These are phyloP conservation scores for Argyrosomus japonicus DNA, from an alignment of 2,113 vertebrate species.

Conservation along the genomic window DNA sequence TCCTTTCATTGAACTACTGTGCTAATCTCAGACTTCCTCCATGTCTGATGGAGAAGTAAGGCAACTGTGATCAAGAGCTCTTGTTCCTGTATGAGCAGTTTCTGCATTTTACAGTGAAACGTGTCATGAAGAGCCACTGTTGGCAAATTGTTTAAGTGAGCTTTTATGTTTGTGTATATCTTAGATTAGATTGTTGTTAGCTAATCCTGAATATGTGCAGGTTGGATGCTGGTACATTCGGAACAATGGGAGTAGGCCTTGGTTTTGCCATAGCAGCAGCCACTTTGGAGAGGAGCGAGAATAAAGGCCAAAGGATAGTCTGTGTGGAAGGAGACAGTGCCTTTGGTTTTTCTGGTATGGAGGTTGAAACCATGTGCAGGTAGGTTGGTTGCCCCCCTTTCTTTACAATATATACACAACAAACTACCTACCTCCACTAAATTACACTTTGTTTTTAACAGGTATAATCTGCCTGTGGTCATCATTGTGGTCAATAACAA, in stretches of 20 bases:
- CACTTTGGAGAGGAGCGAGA: slow-evolving; percentile 83
- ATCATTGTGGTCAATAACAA: slow-evolving; percentile 96
- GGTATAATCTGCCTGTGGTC: slow-evolving; percentile 92
- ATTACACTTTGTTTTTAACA: slow-evolving; percentile 58
- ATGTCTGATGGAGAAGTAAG: neutral
- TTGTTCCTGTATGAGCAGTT: neutral
- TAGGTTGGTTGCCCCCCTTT: slow-evolving; percentile 59
- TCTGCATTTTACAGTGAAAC: neutral
- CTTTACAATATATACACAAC: neutral
- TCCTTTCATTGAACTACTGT: neutral
- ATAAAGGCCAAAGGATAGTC: slow-evolving; percentile 83
- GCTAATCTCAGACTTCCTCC: neutral
- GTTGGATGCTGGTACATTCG: slow-evolving; percentile 97
- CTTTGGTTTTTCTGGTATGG: slow-evolving; percentile 98
- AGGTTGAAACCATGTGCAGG: slow-evolving; percentile 98
- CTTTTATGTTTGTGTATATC: neutral
- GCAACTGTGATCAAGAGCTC: neutral
- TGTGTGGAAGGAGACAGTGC: slow-evolving; percentile 98
- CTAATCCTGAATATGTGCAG: slow-evolving; percentile 74
- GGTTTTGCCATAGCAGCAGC: slow-evolving; percentile 96
- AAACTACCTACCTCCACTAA: neutral
- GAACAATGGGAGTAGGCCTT: slow-evolving; percentile 96
- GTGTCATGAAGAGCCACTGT: neutral
- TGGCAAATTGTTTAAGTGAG: neutral
- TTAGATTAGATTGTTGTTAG: neutral